Conservation (phyloP, 2,888 invertebrate species). For the Sarcophaga variegata region DNA sequence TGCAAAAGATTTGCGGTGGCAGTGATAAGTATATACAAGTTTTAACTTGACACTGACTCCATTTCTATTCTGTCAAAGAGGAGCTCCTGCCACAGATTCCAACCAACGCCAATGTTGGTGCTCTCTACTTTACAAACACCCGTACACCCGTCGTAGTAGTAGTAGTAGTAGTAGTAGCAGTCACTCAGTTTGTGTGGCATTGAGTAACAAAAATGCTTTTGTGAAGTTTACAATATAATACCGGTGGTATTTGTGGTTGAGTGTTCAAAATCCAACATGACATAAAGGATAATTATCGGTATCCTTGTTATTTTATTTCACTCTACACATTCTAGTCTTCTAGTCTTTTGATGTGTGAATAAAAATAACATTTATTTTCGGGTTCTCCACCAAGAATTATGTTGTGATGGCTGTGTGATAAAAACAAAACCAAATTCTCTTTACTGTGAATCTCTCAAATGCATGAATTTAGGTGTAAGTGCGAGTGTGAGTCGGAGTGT, state of each 20-base stretch:
- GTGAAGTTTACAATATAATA: constrained; percentile 58
- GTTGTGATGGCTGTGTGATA: constrained; percentile 2
- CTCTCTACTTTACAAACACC: not conserved
- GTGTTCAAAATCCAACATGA: constrained; percentile 69
- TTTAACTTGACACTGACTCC: constrained; percentile 44
- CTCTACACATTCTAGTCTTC: not conserved
- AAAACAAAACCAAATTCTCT: not conserved
- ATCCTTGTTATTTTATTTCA: constrained; percentile 46
- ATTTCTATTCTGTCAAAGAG: constrained; percentile 34
- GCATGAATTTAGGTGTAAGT: not conserved
- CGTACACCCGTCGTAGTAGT: not conserved
- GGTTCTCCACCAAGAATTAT: not conserved
- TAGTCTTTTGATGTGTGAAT: constrained; percentile 2
- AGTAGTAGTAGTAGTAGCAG: not conserved
- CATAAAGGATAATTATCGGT: constrained; percentile 71
- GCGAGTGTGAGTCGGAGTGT: not conserved
- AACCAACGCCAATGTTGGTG: not conserved
- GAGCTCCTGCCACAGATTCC: not conserved
- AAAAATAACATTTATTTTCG: constrained; percentile 26
- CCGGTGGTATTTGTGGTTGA: constrained; percentile 61
- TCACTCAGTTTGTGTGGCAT: constrained; percentile 16
- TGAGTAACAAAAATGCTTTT: constrained; percentile 40
- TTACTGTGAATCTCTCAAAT: not conserved
- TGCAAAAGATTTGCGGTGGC: constrained; percentile 67
- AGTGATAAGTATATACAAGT: constrained; percentile 59